Evolutionary conservation across 2,113 vertebrate species (phyloP).

Genomic region (Aythya baeri): DNA sequence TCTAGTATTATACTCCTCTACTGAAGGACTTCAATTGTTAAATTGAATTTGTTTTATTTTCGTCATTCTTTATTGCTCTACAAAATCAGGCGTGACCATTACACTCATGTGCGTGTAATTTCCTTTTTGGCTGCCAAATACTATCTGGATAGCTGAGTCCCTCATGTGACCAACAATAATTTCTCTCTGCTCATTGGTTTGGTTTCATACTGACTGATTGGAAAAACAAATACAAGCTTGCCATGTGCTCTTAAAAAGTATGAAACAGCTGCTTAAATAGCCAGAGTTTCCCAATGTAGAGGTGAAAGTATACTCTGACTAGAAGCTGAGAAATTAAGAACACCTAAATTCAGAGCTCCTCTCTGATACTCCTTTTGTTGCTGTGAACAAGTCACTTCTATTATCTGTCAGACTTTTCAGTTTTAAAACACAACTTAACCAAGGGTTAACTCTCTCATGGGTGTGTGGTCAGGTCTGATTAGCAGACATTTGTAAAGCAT

Average conservation of each 20-base stretch:
- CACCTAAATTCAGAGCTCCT: conserved; percentile 7
- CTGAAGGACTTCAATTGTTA: conserved; percentile 41
- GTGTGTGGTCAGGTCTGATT: conserved; percentile 34
- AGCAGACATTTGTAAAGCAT: conserved; percentile 13
- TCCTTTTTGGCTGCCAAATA: conserved; percentile 12
- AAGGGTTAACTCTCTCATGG: conserved; percentile 18
- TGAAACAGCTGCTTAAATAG: not conserved
- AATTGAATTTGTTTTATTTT: conserved; percentile 53
- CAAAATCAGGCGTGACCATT: conserved; percentile 18
- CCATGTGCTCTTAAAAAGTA: not conserved
- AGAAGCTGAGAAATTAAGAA: not conserved
- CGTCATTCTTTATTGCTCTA: not conserved
- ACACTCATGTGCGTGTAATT: conserved; percentile 7
- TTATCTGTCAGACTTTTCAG: conserved; percentile 3
- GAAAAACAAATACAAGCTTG: not conserved
- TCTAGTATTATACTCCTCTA: not conserved
- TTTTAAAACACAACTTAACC: not conserved
- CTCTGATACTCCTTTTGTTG: conserved; percentile 36
- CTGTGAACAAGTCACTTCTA: conserved; percentile 16
- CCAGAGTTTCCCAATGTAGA: not conserved
- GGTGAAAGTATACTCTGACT: not conserved
- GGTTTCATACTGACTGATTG: not conserved
- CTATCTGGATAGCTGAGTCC: not conserved
- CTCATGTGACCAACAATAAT: not conserved
- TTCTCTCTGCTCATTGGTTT: not conserved